Percentiles rank a stretch among this genome's conserved stretches.
Conservation (phyloP, 2,797 vertebrate species). For the Diceros bicornis region DNA sequence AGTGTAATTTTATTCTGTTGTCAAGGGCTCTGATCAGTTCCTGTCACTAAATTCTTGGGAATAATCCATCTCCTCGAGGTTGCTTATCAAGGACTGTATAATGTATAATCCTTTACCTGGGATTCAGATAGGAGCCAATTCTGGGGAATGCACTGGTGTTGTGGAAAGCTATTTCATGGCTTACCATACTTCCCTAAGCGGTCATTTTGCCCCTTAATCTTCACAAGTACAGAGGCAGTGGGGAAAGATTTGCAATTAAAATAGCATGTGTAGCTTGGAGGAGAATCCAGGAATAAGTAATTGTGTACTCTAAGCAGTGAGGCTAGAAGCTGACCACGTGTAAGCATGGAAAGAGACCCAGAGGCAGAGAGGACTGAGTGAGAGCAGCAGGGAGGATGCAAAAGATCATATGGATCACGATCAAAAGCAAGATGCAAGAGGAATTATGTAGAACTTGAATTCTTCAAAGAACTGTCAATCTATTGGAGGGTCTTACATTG, state of each 20-base stretch:
- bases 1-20: constrained; percentile 80
- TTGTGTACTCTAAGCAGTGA: neutral
- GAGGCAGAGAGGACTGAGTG: neutral
- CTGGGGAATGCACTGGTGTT: constrained; percentile 53
- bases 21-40: constrained; percentile 78
- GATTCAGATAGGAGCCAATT: constrained; percentile 40
- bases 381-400: neutral
- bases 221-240: constrained; percentile 63
- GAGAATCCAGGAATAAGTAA: neutral
- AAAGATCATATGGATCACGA: neutral
- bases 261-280: constrained; percentile 28
- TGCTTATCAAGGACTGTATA: constrained; percentile 76
- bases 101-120: constrained; percentile 69
- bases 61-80: constrained; percentile 81
- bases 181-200: neutral
- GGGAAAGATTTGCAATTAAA: neutral
- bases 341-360: neutral
- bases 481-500: neutral
- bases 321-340: neutral
- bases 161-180: constrained; percentile 73
- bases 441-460: neutral
- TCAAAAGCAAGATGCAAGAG: neutral
- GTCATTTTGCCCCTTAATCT: neutral
- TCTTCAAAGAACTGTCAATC: neutral
- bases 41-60: constrained; percentile 72